Conservation (phyloP, 2,797 vertebrate species). For the Hipposideros larvatus region DNA sequence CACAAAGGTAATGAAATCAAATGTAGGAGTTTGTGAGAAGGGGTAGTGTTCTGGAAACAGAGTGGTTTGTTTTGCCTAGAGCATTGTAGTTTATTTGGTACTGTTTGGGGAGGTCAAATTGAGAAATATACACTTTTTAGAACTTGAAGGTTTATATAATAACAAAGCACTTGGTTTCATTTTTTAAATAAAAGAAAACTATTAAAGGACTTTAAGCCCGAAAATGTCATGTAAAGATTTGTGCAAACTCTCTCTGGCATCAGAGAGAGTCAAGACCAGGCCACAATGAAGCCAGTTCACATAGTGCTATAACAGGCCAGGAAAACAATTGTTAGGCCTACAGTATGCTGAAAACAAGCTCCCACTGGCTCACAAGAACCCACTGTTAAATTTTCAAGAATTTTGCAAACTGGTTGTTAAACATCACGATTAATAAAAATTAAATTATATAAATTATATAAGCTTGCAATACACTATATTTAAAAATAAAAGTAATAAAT, state of each 20-base stretch:
- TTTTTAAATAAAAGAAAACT: slow-evolving; percentile 1
- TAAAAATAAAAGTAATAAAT: background rate
- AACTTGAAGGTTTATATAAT: background rate
- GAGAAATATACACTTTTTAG: background rate
- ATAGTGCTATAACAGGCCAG: background rate
- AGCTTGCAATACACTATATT: background rate
- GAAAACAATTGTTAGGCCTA: background rate
- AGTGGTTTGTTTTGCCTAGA: background rate
- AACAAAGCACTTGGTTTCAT: background rate
- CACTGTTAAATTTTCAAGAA: background rate
- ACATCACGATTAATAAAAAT: background rate
- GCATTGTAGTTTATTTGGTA: background rate
- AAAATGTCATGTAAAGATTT: background rate
- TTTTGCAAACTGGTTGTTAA: background rate
- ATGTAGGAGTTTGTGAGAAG: background rate
- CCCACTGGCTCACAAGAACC: background rate
- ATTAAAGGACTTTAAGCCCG: background rate
- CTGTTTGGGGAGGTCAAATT: background rate
- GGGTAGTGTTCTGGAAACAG: background rate
- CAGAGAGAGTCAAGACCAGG: background rate
- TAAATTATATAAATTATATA: background rate
- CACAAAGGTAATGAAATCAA: background rate
- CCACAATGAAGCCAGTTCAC: background rate
- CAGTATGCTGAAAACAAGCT: background rate
- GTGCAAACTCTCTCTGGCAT: background rate